These are phyloP conservation scores for Lepetodrilus schrolli DNA, from an alignment of 2,888 invertebrate genomes.

Conservation along the genomic window DNA sequence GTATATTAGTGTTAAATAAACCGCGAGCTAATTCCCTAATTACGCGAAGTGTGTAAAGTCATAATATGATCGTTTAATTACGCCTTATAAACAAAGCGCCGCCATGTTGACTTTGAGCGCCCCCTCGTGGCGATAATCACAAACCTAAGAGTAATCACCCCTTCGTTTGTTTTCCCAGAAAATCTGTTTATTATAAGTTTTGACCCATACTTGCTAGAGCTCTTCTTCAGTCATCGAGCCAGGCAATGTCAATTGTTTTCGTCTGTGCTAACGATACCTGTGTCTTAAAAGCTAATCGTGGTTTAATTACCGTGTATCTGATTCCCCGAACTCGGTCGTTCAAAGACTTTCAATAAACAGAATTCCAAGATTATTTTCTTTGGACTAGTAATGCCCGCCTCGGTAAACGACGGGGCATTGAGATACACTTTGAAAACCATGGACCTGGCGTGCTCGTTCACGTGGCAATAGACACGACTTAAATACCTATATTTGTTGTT, in stretches of 20 bases:
- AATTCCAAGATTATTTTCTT: constrained; percentile 6
- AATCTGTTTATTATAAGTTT: constrained; percentile 27
- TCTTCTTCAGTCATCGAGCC: neutral
- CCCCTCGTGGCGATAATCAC: constrained; percentile 23
- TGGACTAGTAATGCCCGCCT: neutral
- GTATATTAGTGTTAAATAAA: constrained; percentile 14
- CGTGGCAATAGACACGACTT: neutral
- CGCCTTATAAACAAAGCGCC: constrained; percentile 16
- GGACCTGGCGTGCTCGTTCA: neutral
- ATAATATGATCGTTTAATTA: neutral
- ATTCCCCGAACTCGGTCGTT: neutral
- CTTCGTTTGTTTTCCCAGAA: constrained; percentile 23
- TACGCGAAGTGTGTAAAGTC: constrained; percentile 6
- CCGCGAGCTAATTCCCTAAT: constrained; percentile 5
- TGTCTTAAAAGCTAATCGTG: constrained; percentile 8
- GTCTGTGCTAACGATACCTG: constrained; percentile 1
- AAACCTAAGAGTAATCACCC: constrained; percentile 12
- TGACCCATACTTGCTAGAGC: constrained; percentile 8
- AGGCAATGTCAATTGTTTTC: constrained; percentile 17
- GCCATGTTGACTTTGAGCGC: constrained; percentile 22
- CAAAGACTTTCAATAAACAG: constrained; percentile 24
- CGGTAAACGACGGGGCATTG: constrained; percentile 1
- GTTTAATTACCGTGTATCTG: constrained; percentile 12
- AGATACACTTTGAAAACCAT: neutral
- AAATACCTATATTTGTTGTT: neutral